phyloP scores from a whole-genome alignment of 2,888 invertebrate genomes.

The Sarcophaga rosellei region DNA sequence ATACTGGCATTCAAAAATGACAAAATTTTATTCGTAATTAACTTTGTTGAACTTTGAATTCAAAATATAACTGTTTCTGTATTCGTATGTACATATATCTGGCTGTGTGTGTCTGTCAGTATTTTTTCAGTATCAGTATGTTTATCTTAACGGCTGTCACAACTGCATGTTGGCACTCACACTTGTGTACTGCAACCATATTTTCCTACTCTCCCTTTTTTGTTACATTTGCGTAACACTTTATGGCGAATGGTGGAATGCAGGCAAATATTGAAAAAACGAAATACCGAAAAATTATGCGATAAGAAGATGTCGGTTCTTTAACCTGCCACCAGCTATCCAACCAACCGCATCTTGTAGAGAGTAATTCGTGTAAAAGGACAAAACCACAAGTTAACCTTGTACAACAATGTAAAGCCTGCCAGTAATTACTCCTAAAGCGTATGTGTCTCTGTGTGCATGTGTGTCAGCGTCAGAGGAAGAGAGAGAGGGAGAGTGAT shows the following conservation, averaged over 20 bases:
- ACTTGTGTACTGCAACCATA: neutral
- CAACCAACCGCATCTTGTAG: neutral
- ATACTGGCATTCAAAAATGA: neutral
- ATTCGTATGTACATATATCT: neutral
- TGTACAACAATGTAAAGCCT: conserved; percentile 50
- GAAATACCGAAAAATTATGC: neutral
- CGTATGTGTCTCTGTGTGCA: neutral
- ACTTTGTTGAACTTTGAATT: neutral
- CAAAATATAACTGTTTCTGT: neutral
- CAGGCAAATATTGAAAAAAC: neutral
- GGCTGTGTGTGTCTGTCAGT: neutral
- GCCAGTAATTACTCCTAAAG: conserved; percentile 54
- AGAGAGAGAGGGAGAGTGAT: neutral
- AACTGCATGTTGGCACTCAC: neutral
- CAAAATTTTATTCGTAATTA: neutral
- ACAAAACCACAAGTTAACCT: conserved; percentile 65
- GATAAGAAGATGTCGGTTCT: conserved; percentile 27
- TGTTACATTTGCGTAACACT: neutral
- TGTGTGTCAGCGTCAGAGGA: neutral
- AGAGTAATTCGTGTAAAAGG: conserved; percentile 12
- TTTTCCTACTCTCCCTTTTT: neutral
- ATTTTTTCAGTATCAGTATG: neutral
- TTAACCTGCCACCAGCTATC: conserved; percentile 5
- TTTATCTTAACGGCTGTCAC: neutral
- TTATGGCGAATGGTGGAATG: neutral